Evolutionary conservation across 1,140 invertebrate genomes (phyloP).

Genomic region (Drosophila grimshawi): DNA sequence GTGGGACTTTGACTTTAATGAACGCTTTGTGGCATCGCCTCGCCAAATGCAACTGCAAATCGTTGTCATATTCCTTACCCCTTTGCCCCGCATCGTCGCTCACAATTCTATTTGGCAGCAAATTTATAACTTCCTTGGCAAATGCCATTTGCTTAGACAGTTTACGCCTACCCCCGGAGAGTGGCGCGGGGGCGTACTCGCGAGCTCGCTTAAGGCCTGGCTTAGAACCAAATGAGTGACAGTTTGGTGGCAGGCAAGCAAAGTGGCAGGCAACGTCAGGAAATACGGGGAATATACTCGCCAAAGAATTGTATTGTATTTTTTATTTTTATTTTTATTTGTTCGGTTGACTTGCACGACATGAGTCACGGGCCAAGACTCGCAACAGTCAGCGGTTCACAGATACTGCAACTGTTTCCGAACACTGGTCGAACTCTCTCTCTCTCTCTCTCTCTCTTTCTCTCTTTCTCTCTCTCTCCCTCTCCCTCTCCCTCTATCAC

Average conservation of each 20-base stretch:
- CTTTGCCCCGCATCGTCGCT: conserved; percentile 25
- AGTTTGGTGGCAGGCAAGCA: conserved; percentile 6
- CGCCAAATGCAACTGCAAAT: conserved; percentile 22
- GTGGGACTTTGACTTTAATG: conserved; percentile 67
- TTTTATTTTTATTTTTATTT: conserved; percentile 21
- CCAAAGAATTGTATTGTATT: conserved; percentile 39
- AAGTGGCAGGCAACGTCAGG: not conserved
- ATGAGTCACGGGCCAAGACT: conserved; percentile 31
- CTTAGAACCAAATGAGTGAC: conserved; percentile 64
- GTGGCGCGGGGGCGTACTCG: conserved; percentile 42
- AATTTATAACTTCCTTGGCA: conserved; percentile 80
- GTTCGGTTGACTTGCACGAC: conserved; percentile 17
- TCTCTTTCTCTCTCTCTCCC: too few species aligned
- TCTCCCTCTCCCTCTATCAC: too few species aligned
- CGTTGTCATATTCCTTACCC: not conserved
- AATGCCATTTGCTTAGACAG: conserved; percentile 76
- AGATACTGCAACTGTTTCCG: conserved; percentile 4
- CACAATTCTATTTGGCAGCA: conserved; percentile 77
- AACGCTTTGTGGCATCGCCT: conserved; percentile 58
- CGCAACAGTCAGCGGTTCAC: not conserved
- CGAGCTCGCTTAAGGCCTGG: conserved; percentile 61
- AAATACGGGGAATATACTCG: too few species aligned
- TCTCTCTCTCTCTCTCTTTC: too few species aligned
- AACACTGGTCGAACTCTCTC: conserved; percentile 2
- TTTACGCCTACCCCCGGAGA: conserved; percentile 69